Conservation (phyloP, 2,888 invertebrate genomes). For the Lepetodrilus schrolli region DNA sequence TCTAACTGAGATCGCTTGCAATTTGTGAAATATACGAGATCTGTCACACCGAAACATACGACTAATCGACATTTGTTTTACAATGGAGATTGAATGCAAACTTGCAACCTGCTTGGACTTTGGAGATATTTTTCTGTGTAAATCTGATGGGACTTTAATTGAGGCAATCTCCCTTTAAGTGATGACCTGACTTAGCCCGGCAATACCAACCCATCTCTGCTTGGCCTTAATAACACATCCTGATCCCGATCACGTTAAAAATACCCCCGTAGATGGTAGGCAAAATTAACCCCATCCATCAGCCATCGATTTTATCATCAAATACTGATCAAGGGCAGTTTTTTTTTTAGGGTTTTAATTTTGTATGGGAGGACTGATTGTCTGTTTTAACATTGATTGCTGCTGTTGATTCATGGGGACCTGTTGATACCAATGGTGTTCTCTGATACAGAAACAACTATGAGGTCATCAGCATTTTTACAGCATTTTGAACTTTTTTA, state of each 20-base stretch:
- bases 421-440: too few species aligned
- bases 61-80: background rate
- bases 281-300: background rate
- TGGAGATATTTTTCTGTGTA: background rate
- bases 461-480: too few species aligned
- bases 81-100: too few species aligned
- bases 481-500: too few species aligned
- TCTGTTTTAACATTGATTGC: conserved; percentile 19
- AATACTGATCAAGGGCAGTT: background rate
- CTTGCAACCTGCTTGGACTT: background rate
- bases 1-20: too few species aligned
- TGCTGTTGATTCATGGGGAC: conserved; percentile 7
- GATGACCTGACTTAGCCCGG: background rate
- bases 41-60: background rate
- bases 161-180: background rate
- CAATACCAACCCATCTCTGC: background rate
- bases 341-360: conserved; percentile 22
- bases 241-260: conserved; percentile 19
- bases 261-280: conserved; percentile 7
- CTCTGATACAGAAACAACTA: too few species aligned
- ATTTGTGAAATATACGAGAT: too few species aligned
- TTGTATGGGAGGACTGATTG: background rate
- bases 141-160: conserved; percentile 11
- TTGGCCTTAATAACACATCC: conserved; percentile 13
- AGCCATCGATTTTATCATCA: conserved; percentile 10